A percentile compares a stretch with the other conserved stretches of the same genome.
phyloP scores from a whole-genome alignment of 2,888 invertebrate genomes.

The Hirtodrosophila alboralis region DNA sequence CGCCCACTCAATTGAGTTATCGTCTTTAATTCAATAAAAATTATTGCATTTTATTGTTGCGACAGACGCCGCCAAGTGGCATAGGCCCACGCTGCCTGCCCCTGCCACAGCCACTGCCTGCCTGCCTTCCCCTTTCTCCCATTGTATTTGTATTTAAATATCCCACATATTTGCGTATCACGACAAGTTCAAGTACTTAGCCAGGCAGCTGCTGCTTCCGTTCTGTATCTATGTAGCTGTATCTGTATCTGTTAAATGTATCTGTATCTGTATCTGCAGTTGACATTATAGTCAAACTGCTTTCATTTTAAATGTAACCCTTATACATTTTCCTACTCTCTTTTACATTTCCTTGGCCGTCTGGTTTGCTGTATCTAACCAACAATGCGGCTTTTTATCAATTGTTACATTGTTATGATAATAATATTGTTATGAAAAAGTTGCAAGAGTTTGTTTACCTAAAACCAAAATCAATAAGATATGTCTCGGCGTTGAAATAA shows the following conservation, averaged over 20 bases:
- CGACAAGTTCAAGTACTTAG: constrained; percentile 47
- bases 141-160: constrained; percentile 24
- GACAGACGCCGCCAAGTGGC: constrained; percentile 60
- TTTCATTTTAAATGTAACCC: constrained; percentile 48
- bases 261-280: constrained; percentile 46
- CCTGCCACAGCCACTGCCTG: no score
- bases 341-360: no score
- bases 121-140: no score
- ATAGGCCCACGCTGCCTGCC: neutral
- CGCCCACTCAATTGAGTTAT: constrained; percentile 72
- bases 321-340: neutral
- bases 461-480: constrained; percentile 5
- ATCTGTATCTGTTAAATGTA: constrained; percentile 23
- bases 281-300: constrained; percentile 62
- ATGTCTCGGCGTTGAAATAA: neutral
- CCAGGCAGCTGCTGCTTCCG: constrained; percentile 25
- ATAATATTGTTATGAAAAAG: constrained; percentile 15
- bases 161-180: constrained; percentile 45
- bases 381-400: constrained; percentile 32
- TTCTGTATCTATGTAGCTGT: constrained; percentile 6
- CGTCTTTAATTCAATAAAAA: constrained; percentile 71
- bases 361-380: constrained; percentile 11
- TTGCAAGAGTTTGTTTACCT: neutral
- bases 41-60: constrained; percentile 63
- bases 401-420: constrained; percentile 32